phyloP scores from a whole-genome alignment of 2,888 invertebrate genomes.

The Spilarctia lutea region DNA sequence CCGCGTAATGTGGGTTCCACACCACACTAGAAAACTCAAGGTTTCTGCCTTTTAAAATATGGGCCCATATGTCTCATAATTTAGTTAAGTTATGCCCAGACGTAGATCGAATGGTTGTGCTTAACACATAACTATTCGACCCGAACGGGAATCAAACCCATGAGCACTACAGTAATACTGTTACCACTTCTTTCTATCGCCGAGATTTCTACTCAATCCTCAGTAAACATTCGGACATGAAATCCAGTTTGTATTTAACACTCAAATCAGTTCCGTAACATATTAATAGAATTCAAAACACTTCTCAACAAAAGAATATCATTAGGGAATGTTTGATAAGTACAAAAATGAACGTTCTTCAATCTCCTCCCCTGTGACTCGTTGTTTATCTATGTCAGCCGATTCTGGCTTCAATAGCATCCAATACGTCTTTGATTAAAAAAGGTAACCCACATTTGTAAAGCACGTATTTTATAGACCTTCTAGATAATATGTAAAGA shows the following conservation, averaged over 20 bases:
- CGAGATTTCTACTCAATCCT: not conserved
- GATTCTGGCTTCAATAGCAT: conserved; percentile 35
- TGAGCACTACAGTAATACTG: too few species aligned
- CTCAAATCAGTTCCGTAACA: conserved; percentile 5
- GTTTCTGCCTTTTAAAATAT: too few species aligned
- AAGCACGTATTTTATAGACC: not conserved
- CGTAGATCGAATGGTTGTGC: too few species aligned
- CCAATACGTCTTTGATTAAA: conserved; percentile 32
- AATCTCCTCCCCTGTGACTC: conserved; percentile 9
- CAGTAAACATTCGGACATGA: not conserved
- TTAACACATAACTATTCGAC: too few species aligned
- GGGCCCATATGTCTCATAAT: too few species aligned
- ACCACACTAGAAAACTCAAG: too few species aligned
- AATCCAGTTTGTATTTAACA: not conserved
- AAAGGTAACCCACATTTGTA: conserved; percentile 17
- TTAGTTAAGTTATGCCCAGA: too few species aligned
- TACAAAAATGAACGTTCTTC: conserved; percentile 17
- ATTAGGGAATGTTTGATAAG: conserved; percentile 26
- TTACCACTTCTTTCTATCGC: not conserved
- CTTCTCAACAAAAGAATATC: conserved; percentile 10
- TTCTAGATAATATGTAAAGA: conserved; percentile 3
- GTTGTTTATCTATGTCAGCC: conserved; percentile 36
- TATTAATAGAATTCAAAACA: conserved; percentile 15
- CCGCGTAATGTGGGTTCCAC: too few species aligned
- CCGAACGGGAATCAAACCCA: too few species aligned